Evolutionary conservation across 2,888 invertebrate genomes (phyloP), one percentile per base, ranked within the genome.

Genomic region (Coleophora flavipennella): DNA sequence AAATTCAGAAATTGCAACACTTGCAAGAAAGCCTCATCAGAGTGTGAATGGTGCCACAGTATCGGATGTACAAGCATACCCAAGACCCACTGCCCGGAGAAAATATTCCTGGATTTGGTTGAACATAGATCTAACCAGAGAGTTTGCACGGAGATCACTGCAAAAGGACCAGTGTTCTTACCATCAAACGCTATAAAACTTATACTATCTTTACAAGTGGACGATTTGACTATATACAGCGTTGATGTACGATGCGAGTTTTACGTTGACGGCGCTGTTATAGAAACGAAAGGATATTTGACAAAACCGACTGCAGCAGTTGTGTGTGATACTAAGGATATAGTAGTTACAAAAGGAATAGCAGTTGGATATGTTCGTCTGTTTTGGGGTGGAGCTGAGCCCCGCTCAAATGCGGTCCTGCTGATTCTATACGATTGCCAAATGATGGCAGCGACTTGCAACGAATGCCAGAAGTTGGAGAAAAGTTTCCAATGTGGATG

Each of bases 41-140:
- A 52, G 2, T 73, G 71, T 41, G 52, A 51, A 1, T 73, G 70
- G 70, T 70, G 71, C 36, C 69, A 72, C n/a, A 51, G 59, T 8
- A 25, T 49, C 1, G 59, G 62, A n/a, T 63, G 59, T 29, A 64
- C 63, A 0, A 48, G 51, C 27, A 51, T 50, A 3, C 51, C 60
- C 10, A 47, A 36, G 33, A 32, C 51, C 3, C 52, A 58, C 26
- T 62, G 61, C 26, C 58, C 60, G 1, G 56, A 52, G 43, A 63
- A 60, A 45, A 25, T 49, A 4, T 49, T 41, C 10, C 44, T 58
- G 0, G 53, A 61, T 33, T 9, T 11, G 45, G 7, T 45, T 42
- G 35, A 48, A 48, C 14, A 43, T 36, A 9, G 41, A 42, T 3
- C 20, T 4, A 4, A 20, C 20, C 3, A 20, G 20, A 20, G 27